phyloP scores from a whole-genome alignment of 2,797 vertebrate genomes.

The Propithecus deckenii region DNA sequence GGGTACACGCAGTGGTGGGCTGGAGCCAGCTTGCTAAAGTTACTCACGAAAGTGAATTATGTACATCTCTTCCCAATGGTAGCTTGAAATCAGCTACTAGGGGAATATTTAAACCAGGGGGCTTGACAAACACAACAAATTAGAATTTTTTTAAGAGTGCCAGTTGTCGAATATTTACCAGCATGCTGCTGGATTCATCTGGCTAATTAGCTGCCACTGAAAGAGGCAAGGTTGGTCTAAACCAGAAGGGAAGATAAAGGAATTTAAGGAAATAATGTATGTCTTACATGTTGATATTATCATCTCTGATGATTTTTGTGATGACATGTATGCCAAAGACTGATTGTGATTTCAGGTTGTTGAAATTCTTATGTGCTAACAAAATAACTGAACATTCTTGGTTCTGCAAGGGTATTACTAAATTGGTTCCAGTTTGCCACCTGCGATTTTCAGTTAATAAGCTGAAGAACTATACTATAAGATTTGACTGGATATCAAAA shows the following conservation, averaged over 20 bases:
- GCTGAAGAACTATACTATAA: background rate
- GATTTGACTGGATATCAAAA: constrained; percentile 32
- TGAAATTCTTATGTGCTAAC: constrained; percentile 1
- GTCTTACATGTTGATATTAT: background rate
- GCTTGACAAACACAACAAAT: background rate
- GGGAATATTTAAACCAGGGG: background rate
- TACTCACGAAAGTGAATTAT: background rate
- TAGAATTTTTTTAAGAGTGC: background rate
- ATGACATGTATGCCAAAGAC: background rate
- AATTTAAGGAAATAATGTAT: background rate
- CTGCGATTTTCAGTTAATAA: constrained; percentile 13
- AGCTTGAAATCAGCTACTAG: background rate
- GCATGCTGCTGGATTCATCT: background rate
- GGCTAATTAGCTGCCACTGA: background rate
- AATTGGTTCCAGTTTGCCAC: constrained; percentile 7
- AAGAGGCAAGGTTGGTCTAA: background rate
- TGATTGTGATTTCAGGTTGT: background rate
- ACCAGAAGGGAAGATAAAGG: background rate
- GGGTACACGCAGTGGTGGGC: background rate
- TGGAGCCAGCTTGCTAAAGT: background rate
- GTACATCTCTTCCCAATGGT: background rate
- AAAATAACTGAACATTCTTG: background rate
- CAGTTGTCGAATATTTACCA: background rate
- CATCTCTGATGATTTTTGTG: background rate
- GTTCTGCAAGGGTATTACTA: background rate